Conservation (phyloP, 2,113 vertebrate genomes). For the Rhipidura dahli region DNA sequence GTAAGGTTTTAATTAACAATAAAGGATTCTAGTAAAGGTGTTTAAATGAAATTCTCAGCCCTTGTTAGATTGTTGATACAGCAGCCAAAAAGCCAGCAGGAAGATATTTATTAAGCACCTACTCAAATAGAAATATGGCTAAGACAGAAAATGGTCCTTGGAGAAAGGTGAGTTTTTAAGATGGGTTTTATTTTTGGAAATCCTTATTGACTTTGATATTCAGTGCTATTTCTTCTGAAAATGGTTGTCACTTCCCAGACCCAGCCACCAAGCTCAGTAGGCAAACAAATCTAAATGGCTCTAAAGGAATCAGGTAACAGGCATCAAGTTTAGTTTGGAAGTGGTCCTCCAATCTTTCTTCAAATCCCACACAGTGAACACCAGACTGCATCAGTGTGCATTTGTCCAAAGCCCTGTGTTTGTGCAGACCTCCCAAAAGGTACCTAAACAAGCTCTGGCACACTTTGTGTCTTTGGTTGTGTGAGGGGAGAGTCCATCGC, state of each 20-base stretch:
- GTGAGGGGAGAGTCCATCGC: neutral
- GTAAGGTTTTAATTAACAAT: neutral
- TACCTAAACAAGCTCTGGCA: neutral
- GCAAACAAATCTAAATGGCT: neutral
- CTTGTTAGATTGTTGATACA: neutral
- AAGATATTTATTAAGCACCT: neutral
- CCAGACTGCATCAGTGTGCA: neutral
- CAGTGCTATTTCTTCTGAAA: neutral
- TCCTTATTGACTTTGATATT: neutral
- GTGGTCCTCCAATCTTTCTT: neutral
- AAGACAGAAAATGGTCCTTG: neutral
- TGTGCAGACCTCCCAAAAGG: neutral
- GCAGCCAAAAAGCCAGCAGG: neutral
- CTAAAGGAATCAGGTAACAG: neutral
- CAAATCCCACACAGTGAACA: neutral
- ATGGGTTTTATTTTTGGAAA: neutral
- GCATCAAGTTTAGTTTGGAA: neutral
- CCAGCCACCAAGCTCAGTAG: neutral
- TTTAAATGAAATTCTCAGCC: neutral
- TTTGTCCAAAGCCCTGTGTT: neutral
- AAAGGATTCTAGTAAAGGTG: neutral
- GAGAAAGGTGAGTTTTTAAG: neutral
- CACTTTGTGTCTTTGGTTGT: neutral
- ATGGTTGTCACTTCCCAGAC: neutral
- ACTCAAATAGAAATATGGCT: neutral